Percentiles rank a stretch among this genome's conserved stretches.
Evolutionary conservation across 2,888 invertebrate species (phyloP).

Genomic region (Agrotis exclamationis): DNA sequence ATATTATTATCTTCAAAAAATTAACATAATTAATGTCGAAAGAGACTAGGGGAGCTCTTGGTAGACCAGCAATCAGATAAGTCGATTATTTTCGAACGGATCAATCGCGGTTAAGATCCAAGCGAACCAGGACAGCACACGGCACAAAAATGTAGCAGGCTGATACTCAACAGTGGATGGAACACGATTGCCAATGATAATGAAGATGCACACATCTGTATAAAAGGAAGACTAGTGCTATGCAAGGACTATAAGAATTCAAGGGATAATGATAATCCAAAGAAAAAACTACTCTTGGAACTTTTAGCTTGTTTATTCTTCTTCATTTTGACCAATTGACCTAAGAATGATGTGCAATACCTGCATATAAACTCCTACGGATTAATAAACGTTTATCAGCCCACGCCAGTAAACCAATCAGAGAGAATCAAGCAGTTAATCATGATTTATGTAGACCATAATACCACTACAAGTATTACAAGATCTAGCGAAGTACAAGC

Average conservation of each 20-base stretch:
- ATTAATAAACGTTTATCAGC: constrained; percentile 33
- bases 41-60: no score
- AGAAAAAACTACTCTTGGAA: not conserved
- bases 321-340: not conserved
- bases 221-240: not conserved
- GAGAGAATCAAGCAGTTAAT: constrained; percentile 30
- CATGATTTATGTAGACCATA: constrained; percentile 31
- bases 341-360: constrained; percentile 7
- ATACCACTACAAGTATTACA: constrained; percentile 18
- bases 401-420: constrained; percentile 18
- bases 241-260: not conserved
- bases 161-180: no score
- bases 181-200: no score
- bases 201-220: no score
- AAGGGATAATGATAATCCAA: not conserved
- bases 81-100: no score
- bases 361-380: not conserved
- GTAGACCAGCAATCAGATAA: no score
- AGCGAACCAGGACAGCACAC: no score
- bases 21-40: no score
- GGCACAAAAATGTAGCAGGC: no score
- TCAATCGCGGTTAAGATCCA: no score
- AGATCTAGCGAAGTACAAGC: not conserved
- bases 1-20: no score
- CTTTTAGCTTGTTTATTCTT: no score